These are phyloP conservation scores for Zygaena filipendulae DNA, from an alignment of 2,888 invertebrate species.

Conservation along the genomic window DNA sequence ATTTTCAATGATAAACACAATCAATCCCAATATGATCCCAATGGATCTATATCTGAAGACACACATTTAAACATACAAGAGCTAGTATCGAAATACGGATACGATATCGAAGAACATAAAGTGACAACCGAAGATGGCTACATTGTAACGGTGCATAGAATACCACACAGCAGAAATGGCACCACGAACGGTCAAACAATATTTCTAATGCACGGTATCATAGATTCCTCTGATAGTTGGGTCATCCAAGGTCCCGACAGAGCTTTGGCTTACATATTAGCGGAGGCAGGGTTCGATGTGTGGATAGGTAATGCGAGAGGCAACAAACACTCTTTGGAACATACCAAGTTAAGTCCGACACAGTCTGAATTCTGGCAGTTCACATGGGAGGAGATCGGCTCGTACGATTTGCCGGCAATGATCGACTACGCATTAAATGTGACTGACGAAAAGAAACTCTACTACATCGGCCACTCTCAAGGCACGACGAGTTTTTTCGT, in stretches of 20 bases:
- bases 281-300: constrained; percentile 75
- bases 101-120: constrained; percentile 32
- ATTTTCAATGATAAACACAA: constrained; percentile 6
- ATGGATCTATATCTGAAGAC: constrained; percentile 22
- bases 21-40: constrained; percentile 1
- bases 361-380: constrained; percentile 41
- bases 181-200: constrained; percentile 41
- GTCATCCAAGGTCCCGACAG: constrained; percentile 72
- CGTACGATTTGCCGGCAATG: constrained; percentile 76
- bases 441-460: constrained; percentile 61
- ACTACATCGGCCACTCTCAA: constrained; percentile 78
- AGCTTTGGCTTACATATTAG: constrained; percentile 71
- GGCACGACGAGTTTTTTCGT: constrained; percentile 72
- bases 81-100: constrained; percentile 30
- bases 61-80: constrained; percentile 29
- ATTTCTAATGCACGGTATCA: constrained; percentile 83
- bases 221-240: constrained; percentile 79
- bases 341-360: constrained; percentile 32
- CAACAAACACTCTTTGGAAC: constrained; percentile 74
- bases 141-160: constrained; percentile 35
- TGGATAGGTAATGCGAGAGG: constrained; percentile 90
- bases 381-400: constrained; percentile 80
- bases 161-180: constrained; percentile 20
- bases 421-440: constrained; percentile 69
- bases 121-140: constrained; percentile 42